Evolutionary conservation across 2,797 vertebrate species (phyloP).

Genomic region (Heliangelus exortis): DNA sequence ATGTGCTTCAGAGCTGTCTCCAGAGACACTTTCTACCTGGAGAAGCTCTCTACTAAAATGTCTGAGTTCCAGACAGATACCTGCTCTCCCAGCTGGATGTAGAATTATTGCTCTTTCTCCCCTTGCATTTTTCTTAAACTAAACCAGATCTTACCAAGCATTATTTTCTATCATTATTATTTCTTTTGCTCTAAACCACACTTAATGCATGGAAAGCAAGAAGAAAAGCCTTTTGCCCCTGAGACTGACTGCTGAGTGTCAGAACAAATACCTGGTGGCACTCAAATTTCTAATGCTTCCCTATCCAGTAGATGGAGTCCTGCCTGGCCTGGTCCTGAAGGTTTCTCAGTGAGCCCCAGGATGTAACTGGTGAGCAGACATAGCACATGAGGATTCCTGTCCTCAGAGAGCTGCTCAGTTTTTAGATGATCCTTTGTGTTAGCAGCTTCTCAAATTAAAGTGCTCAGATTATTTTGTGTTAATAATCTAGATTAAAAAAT

Average conservation of each 20-base stretch:
- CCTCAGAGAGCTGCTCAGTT: not conserved
- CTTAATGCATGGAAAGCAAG: not conserved
- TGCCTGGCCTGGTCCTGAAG: not conserved
- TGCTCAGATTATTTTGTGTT: not conserved
- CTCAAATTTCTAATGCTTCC: not conserved
- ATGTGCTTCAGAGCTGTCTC: not conserved
- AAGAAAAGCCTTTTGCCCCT: not conserved
- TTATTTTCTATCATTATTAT: not conserved
- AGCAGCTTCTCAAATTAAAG: not conserved
- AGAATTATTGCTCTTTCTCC: not conserved
- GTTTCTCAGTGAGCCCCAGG: not conserved
- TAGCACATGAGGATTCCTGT: not conserved
- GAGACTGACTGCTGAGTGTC: not conserved
- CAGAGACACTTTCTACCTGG: not conserved
- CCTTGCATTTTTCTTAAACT: not conserved
- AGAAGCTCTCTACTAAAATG: not conserved
- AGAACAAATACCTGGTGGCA: not conserved
- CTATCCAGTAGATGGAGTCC: not conserved
- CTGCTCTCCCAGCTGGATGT: fast-evolving
- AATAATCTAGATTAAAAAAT: not conserved
- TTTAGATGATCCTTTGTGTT: not conserved
- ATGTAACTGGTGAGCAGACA: not conserved
- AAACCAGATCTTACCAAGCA: not conserved
- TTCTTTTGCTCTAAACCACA: not conserved
- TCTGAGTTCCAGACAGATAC: not conserved